Conservation (phyloP, 2,888 invertebrate species). For the Allygus modestus region DNA sequence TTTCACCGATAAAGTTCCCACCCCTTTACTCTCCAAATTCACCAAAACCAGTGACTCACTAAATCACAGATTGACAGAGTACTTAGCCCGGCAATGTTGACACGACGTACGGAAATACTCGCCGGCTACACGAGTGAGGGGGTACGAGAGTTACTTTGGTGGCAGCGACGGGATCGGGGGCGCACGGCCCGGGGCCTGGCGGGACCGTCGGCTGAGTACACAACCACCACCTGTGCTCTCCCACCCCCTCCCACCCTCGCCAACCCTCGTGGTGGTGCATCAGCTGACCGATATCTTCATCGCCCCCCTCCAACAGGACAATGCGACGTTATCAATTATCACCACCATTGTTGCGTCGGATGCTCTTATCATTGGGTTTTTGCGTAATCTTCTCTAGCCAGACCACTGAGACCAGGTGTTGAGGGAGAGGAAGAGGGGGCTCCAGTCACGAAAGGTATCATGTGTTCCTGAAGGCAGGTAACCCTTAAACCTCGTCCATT, state of each 20-base stretch:
- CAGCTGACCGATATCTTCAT: constrained; percentile 38
- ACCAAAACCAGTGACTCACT: constrained; percentile 15
- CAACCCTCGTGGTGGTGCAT: background rate
- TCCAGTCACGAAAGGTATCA: no score
- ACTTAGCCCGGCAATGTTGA: constrained; percentile 16
- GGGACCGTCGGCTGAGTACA: constrained; percentile 24
- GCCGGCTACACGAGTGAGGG: background rate
- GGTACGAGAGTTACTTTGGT: constrained; percentile 1
- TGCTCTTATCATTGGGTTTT: background rate
- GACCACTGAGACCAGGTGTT: background rate
- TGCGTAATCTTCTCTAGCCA: background rate
- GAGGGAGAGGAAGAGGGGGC: no score
- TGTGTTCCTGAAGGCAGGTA: no score
- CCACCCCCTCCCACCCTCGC: background rate
- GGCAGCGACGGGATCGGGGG: background rate
- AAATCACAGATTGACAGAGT: background rate
- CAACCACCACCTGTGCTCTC: constrained; percentile 30
- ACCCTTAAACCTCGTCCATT: no score
- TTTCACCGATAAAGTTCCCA: background rate
- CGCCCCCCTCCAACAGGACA: background rate
- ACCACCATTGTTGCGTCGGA: background rate
- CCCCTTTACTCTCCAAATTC: background rate
- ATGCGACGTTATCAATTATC: constrained; percentile 14
- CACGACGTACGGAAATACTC: constrained; percentile 31
- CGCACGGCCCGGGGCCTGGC: background rate